These are phyloP conservation scores for Drosophila subquinaria DNA, from an alignment of 2,888 invertebrate genomes.

Conservation along the genomic window DNA sequence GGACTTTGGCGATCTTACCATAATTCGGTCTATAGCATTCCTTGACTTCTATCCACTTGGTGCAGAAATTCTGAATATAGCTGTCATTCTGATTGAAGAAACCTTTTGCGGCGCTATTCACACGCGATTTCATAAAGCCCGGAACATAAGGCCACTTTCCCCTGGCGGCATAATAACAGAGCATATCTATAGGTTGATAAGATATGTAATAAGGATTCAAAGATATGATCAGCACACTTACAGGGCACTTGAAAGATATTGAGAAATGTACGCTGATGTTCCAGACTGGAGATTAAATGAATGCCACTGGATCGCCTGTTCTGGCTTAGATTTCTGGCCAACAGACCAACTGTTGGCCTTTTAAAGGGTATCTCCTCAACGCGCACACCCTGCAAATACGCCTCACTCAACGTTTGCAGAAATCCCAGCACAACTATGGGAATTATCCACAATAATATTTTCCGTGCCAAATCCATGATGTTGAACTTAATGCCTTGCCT, in stretches of 20 bases:
- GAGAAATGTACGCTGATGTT: conserved; percentile 81
- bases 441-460: conserved; percentile 60
- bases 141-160: conserved; percentile 85
- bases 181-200: conserved; percentile 73
- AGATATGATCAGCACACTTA: conserved; percentile 48
- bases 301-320: conserved; percentile 62
- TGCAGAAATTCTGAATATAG: conserved; percentile 82
- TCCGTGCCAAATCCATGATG: conserved; percentile 55
- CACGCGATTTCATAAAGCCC: conserved; percentile 82
- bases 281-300: conserved; percentile 75
- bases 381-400: conserved; percentile 71
- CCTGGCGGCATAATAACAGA: conserved; percentile 85
- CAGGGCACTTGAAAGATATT: conserved; percentile 84
- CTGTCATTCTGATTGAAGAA: conserved; percentile 83
- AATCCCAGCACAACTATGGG: conserved; percentile 68
- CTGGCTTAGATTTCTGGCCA: neutral
- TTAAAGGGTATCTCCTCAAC: conserved; percentile 80
- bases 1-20: conserved; percentile 50
- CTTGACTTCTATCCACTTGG: conserved; percentile 84
- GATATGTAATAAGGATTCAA: too few relatives aligned
- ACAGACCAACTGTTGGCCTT: neutral
- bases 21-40: conserved; percentile 83
- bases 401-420: conserved; percentile 62
- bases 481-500: conserved; percentile 14
- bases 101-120: conserved; percentile 80